Evolutionary conservation across 2,888 invertebrate genomes (phyloP).

Genomic region (Cactoblastis cactorum): DNA sequence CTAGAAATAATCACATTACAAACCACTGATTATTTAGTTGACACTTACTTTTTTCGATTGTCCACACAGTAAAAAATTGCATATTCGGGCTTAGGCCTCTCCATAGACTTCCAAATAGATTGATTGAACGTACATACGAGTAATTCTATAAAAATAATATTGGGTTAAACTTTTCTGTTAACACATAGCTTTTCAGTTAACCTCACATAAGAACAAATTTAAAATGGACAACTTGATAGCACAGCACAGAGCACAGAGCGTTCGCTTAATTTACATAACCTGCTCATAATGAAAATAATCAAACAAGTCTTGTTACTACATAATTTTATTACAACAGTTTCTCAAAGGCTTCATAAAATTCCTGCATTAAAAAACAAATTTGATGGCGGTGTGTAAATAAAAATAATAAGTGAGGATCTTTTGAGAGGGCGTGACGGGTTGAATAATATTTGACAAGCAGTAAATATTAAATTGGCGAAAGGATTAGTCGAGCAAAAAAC

Average conservation of each 20-base stretch:
- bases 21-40: too few relatives aligned
- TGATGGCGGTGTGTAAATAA: slow-evolving; percentile 52
- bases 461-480: slow-evolving; percentile 65
- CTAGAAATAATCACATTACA: too few relatives aligned
- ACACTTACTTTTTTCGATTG: too few relatives aligned
- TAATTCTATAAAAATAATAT: too few relatives aligned
- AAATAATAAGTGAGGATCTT: slow-evolving; percentile 47
- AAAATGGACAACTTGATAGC: not conserved
- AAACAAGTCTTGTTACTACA: slow-evolving; percentile 28
- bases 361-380: slow-evolving; percentile 51
- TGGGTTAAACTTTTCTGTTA: too few relatives aligned
- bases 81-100: too few relatives aligned
- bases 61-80: too few relatives aligned
- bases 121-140: too few relatives aligned
- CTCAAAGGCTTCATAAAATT: slow-evolving; percentile 42
- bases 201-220: too few relatives aligned
- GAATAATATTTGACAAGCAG: slow-evolving; percentile 66
- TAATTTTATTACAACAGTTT: slow-evolving; percentile 34
- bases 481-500: slow-evolving; percentile 49
- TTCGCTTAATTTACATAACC: not conserved
- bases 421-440: slow-evolving; percentile 46
- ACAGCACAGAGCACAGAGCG: not conserved
- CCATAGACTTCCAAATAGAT: too few relatives aligned
- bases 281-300: not conserved
- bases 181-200: too few relatives aligned